Evolutionary conservation across 2,797 vertebrate species (phyloP).

Genomic region (Hypotaenidia okinawae): DNA sequence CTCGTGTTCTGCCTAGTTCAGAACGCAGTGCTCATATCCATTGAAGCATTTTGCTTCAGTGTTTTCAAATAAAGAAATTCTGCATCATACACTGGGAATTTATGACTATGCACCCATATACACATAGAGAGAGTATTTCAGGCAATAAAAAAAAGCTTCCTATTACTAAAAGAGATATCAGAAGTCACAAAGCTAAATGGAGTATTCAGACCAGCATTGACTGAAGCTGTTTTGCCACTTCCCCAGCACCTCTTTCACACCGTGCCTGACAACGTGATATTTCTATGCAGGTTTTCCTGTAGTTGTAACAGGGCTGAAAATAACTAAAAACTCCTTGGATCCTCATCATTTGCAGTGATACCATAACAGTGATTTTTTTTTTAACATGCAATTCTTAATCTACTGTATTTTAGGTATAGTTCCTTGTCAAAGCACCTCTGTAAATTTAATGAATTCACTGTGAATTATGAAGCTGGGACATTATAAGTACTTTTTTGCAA

Average conservation of each 20-base stretch:
- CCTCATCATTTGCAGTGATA: neutral
- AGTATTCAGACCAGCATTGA: neutral
- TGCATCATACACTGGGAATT: neutral
- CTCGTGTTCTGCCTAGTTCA: neutral
- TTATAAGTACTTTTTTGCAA: constrained; percentile 30
- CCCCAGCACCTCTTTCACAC: neutral
- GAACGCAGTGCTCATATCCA: neutral
- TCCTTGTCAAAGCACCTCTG: neutral
- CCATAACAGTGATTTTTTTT: neutral
- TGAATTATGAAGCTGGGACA: constrained; percentile 41
- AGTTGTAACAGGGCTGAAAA: neutral
- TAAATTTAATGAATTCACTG: constrained; percentile 7
- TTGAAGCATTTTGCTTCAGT: neutral
- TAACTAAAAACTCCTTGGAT: neutral
- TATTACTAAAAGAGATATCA: neutral
- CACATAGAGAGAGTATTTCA: neutral
- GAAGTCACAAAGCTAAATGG: neutral
- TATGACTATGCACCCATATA: neutral
- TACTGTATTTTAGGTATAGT: neutral
- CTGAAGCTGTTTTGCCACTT: neutral
- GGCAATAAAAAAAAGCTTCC: neutral
- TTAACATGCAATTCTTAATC: neutral
- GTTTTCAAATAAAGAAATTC: neutral
- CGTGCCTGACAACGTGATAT: neutral
- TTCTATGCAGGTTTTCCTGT: neutral